Base-by-base conservation (phyloP, 1,140 invertebrate species). In the Chironomus striatipennis region DNA sequence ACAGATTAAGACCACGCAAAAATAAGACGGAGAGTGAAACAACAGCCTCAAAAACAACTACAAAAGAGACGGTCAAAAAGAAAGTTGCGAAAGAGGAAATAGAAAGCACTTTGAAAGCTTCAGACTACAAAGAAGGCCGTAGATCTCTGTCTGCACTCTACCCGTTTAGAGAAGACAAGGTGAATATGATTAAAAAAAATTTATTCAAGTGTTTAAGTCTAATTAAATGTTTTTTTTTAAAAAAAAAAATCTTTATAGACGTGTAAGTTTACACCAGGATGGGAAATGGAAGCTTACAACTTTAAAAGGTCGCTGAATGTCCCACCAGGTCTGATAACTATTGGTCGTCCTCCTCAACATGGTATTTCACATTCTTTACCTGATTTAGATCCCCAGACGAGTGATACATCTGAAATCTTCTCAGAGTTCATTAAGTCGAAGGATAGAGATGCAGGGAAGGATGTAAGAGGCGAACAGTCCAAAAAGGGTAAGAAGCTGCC, bases 221-320 rank as follows among this genome's bases (percentile, higher is more conserved):
- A 47, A 47, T 57, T 57, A 10, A 34, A 5, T 5, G 5, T 34
- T 2, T 5, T 34, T 34, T 2, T 34, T 34, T 34, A 34, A n/a
- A n/a, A n/a, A n/a, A n/a, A n/a, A n/a, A n/a, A n/a, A n/a, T 5
- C 5, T 34, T 34, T 34, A 10, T 21, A 70, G 65, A 70, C 65
- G 18, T 70, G 7, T 10, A 74, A 74, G 47, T 75, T 75, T 73
- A 85, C 86, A 77, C 90, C 90, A 0, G 90, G 90, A 0, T 93
- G 91, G 91, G 90, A 92, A 82, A 90, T 91, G 77, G 91, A 93
- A 78, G 85, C 93, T 21, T 93, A 91, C 77, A 88, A 87, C 76
- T 94, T 90, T 77, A 94, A 94, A 80, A 86, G 90, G 76, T 92
- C 91, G 0, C 81, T 93, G 1, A 85, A 92, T 74, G 92, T 94